Percentiles rank a stretch among this genome's conserved stretches.
Evolutionary conservation across 2,797 vertebrate genomes (phyloP).

Genomic region (Rhinichthys osculus): DNA sequence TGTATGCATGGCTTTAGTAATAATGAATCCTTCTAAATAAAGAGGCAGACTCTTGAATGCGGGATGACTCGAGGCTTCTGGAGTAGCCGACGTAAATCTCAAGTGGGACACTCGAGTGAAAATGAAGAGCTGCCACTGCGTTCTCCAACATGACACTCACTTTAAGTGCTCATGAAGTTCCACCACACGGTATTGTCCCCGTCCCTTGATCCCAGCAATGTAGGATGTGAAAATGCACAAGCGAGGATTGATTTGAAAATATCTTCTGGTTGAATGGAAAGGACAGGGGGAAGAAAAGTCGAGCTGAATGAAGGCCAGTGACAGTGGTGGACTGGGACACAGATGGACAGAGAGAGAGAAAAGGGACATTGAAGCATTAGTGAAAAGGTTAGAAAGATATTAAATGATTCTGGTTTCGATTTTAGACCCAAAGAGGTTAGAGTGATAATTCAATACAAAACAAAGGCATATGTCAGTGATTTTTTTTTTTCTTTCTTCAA

Average conservation of each 20-base stretch:
- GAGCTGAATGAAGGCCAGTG: conserved; percentile 3
- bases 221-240: conserved; percentile 21
- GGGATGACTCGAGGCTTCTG: background rate
- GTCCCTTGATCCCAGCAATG: conserved; percentile 16
- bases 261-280: conserved; percentile 37
- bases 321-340: conserved; percentile 1
- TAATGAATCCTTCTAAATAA: conserved; percentile 24
- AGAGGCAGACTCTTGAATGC: conserved; percentile 12
- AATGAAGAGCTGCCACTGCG: conserved; percentile 11
- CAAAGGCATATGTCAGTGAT: too few species aligned
- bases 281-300: background rate
- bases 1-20: background rate
- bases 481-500: too few species aligned
- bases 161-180: conserved; percentile 36
- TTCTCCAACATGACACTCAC: conserved; percentile 28
- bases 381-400: background rate
- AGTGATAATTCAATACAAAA: background rate
- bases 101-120: background rate
- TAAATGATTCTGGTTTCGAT: background rate
- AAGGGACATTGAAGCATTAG: background rate
- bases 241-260: conserved; percentile 28
- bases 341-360: background rate
- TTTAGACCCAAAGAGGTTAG: background rate
- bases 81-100: conserved; percentile 15
- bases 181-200: background rate